A percentile compares a stretch with the other conserved stretches of the same genome.
Evolutionary conservation across 2,113 vertebrate species (phyloP).

Genomic region (Thymallus thymallus): DNA sequence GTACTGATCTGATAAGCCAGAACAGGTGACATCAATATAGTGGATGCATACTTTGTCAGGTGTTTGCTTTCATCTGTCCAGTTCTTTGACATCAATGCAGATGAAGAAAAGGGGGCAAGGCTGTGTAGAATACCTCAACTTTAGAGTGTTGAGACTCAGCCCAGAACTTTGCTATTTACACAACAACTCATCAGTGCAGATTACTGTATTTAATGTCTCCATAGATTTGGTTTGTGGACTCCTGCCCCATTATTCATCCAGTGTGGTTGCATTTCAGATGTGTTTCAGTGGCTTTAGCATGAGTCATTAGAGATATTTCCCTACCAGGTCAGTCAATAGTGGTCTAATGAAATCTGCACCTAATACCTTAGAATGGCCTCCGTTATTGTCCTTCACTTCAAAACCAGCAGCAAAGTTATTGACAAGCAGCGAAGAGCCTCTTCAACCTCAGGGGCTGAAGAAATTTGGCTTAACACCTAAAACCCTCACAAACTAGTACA

Average conservation of each 20-base stretch:
- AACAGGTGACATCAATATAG: background rate
- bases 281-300: slow-evolving; percentile 27
- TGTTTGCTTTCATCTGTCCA: background rate
- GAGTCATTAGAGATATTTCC: slow-evolving; percentile 61
- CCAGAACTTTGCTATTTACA: slow-evolving; percentile 12
- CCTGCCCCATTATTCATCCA: slow-evolving; percentile 47
- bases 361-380: slow-evolving; percentile 24
- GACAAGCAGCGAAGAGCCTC: slow-evolving; percentile 53
- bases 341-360: slow-evolving; percentile 67
- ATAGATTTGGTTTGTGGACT: background rate
- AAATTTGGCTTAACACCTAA: too few species aligned
- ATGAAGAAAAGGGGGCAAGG: background rate
- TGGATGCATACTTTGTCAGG: background rate
- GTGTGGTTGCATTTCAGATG: slow-evolving; percentile 3
- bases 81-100: background rate
- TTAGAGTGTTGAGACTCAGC: slow-evolving; percentile 15
- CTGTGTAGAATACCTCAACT: background rate
- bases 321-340: slow-evolving; percentile 54
- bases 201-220: background rate
- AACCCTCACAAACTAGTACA: too few species aligned
- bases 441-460: too few species aligned
- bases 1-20: background rate
- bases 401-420: slow-evolving; percentile 58
- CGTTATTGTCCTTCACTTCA: slow-evolving; percentile 67
- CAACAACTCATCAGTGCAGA: slow-evolving; percentile 8